Evolutionary conservation across 2,113 vertebrate genomes (phyloP).

Genomic region (Cyanoderma ruficeps): DNA sequence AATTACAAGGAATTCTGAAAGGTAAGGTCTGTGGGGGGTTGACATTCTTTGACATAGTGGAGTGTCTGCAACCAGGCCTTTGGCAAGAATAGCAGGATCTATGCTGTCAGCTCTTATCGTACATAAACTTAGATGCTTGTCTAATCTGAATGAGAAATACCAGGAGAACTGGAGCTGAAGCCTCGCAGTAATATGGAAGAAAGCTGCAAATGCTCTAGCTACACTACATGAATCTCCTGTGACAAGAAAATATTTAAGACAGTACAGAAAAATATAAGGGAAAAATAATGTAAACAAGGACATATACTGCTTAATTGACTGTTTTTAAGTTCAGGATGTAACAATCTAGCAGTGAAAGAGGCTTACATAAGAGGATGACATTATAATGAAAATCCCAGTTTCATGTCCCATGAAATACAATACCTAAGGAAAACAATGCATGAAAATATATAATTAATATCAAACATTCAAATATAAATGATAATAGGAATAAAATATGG

Average conservation of each 20-base stretch:
- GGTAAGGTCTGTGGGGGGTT: constrained; percentile 77
- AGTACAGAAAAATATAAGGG: constrained; percentile 7
- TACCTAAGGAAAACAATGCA: neutral
- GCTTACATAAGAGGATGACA: neutral
- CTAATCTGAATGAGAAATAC: constrained; percentile 80
- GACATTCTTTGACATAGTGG: constrained; percentile 79
- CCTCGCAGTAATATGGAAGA: constrained; percentile 44
- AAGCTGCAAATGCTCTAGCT: constrained; percentile 46
- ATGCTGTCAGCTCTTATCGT: constrained; percentile 80
- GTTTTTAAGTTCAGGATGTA: neutral
- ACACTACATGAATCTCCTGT: constrained; percentile 18
- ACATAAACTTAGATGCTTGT: constrained; percentile 73
- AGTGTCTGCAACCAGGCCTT: constrained; percentile 81
- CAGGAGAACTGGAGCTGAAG: constrained; percentile 67
- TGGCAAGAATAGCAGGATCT: constrained; percentile 79
- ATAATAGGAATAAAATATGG: neutral
- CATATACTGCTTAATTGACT: neutral
- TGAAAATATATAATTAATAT: neutral
- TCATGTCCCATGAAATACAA: neutral
- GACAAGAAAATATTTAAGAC: constrained; percentile 50
- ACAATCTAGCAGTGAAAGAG: neutral
- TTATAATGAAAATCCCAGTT: neutral
- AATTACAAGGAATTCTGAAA: constrained; percentile 83
- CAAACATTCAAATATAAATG: neutral
- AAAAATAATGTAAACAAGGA: constrained; percentile 35